A percentile compares a stretch with the other conserved stretches of the same genome.
Conservation (phyloP, 2,113 vertebrate genomes). For the Ivindomyrus marchei region DNA sequence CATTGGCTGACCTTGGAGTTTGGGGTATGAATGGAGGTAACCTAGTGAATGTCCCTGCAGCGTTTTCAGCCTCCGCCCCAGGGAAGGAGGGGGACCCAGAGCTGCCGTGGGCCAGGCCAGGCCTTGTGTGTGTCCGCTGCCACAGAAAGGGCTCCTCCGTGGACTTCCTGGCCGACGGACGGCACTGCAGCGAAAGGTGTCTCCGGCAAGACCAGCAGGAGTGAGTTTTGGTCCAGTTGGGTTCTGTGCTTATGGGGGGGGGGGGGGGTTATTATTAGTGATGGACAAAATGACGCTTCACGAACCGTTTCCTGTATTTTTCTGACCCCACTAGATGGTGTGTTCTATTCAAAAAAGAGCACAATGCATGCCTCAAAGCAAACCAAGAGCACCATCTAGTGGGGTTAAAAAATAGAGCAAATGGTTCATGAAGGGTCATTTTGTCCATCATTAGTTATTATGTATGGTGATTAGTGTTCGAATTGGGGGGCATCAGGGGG, state of each 20-base stretch:
- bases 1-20: neutral
- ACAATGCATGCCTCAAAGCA: neutral
- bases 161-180: conserved; percentile 68
- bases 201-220: conserved; percentile 65
- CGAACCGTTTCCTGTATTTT: neutral
- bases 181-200: conserved; percentile 71
- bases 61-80: conserved; percentile 18
- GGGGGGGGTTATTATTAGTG: neutral
- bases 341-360: neutral
- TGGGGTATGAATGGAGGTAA: neutral
- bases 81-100: conserved; percentile 38
- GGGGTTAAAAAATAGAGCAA: neutral
- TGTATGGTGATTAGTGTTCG: neutral
- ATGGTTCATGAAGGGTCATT: neutral
- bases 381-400: neutral
- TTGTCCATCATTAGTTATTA: neutral
- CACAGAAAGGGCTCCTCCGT: conserved; percentile 63
- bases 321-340: neutral
- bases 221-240: conserved; percentile 52
- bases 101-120: conserved; percentile 51
- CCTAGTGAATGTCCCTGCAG: neutral
- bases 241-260: neutral
- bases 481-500: neutral
- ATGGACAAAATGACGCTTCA: neutral
- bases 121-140: conserved; percentile 71